A percentile compares a stretch with the other conserved stretches of the same genome.
Evolutionary conservation across 2,797 vertebrate genomes (phyloP).

Genomic region (Pitangus sulphuratus): DNA sequence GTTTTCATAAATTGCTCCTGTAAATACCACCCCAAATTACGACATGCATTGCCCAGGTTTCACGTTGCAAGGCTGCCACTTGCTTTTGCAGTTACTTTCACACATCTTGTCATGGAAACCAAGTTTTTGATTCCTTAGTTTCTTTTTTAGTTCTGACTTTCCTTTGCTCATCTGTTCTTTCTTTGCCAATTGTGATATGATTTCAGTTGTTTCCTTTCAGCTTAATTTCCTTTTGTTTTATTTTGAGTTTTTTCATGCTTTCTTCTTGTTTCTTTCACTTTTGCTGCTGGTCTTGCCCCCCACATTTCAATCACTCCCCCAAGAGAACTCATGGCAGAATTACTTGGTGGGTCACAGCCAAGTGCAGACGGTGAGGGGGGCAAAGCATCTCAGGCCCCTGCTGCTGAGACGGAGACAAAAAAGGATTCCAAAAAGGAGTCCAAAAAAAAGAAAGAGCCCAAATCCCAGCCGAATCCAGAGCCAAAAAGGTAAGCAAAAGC

Average conservation of each 20-base stretch:
- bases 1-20: conserved; percentile 76
- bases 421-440: conserved; percentile 93
- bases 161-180: conserved; percentile 68
- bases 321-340: conserved; percentile 85
- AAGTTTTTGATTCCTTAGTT: conserved; percentile 76
- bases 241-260: conserved; percentile 79
- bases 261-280: conserved; percentile 81
- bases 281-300: conserved; percentile 73
- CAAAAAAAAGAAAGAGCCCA: conserved; percentile 92
- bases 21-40: conserved; percentile 79
- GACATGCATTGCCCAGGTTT: conserved; percentile 79
- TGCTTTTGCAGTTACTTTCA: conserved; percentile 76
- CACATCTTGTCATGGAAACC: conserved; percentile 80
- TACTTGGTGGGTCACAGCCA: conserved; percentile 85
- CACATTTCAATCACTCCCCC: conserved; percentile 76
- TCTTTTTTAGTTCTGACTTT: conserved; percentile 79
- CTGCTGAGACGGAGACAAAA: conserved; percentile 82
- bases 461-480: conserved; percentile 82
- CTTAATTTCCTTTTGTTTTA: conserved; percentile 71
- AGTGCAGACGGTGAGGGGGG: conserved; percentile 81
- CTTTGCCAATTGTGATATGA: conserved; percentile 76
- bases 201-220: conserved; percentile 73
- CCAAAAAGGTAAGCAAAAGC: conserved; percentile 85
- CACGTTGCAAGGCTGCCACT: conserved; percentile 77
- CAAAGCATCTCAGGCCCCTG: conserved; percentile 78